These are phyloP conservation scores for Rhagoletis zephyria DNA, from an alignment of 1,140 invertebrate genomes.

Conservation along the genomic window DNA sequence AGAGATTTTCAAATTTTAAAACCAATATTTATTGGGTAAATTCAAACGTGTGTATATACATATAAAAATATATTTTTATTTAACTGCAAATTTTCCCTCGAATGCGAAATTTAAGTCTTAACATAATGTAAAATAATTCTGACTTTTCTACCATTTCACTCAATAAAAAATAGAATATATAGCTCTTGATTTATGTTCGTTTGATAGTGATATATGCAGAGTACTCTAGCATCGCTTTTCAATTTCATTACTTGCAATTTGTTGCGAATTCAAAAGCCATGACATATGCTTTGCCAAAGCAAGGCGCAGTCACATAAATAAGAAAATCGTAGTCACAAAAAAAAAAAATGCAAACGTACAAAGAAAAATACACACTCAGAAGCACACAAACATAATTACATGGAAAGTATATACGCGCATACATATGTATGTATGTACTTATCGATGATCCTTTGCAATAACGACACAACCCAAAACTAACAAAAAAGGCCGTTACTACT, in stretches of 20 bases:
- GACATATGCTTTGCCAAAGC: not conserved
- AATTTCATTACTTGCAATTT: slow-evolving; percentile 20
- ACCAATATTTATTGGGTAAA: not conserved
- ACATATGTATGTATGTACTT: too few species aligned
- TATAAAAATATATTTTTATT: too few species aligned
- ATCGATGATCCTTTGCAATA: too few species aligned
- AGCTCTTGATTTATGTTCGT: not conserved
- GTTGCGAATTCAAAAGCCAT: slow-evolving; percentile 18
- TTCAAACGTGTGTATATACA: not conserved
- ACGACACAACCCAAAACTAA: not conserved
- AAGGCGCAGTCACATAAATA: not conserved
- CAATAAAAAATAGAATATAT: not conserved
- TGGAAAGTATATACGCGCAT: not conserved
- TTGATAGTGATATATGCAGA: not conserved
- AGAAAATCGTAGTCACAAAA: not conserved
- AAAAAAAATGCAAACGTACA: too few species aligned
- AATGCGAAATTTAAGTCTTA: not conserved
- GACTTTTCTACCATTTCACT: not conserved
- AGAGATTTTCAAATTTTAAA: too few species aligned
- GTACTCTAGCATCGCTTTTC: not conserved
- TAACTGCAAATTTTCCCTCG: not conserved
- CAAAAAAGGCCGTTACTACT: not conserved
- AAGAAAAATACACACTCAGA: not conserved
- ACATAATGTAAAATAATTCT: not conserved
- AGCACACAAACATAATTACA: not conserved